Evolutionary conservation across 1,140 invertebrate genomes (phyloP).

Genomic region (Philotrypesis tridentata): DNA sequence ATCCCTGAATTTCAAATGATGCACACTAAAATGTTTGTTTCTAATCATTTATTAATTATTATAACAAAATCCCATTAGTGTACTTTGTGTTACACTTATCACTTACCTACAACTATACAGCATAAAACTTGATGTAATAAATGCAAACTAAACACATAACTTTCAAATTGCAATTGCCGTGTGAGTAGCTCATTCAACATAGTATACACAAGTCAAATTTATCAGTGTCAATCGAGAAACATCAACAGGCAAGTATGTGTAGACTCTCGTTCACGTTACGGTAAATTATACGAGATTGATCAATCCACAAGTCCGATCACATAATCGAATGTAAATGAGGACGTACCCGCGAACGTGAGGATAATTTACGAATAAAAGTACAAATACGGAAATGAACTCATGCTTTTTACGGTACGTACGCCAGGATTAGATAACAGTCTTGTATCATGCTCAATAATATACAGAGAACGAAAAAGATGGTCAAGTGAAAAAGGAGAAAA

Average conservation of each 20-base stretch:
- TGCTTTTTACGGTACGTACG: neutral
- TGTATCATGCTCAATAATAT: slow-evolving; percentile 25
- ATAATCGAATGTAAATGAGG: slow-evolving; percentile 8
- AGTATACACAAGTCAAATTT: neutral
- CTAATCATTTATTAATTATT: too few species aligned
- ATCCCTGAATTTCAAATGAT: neutral
- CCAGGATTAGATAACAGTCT: slow-evolving; percentile 16
- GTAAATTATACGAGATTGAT: slow-evolving; percentile 30
- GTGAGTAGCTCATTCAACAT: neutral
- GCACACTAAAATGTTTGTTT: neutral
- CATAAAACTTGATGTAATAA: too few species aligned
- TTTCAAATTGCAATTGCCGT: neutral
- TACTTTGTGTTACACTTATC: too few species aligned
- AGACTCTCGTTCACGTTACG: slow-evolving; percentile 15
- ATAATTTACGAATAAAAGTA: slow-evolving; percentile 8
- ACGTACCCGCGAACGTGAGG: neutral
- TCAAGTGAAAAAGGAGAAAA: slow-evolving; percentile 6
- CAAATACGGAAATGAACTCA: slow-evolving; percentile 29
- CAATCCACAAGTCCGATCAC: slow-evolving; percentile 19
- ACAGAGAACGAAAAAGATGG: neutral
- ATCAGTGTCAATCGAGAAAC: neutral
- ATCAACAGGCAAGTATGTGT: neutral
- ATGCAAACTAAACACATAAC: neutral
- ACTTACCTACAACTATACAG: too few species aligned
- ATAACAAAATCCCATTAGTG: too few species aligned